phyloP scores from a whole-genome alignment of 2,113 vertebrate species.

The Pycnonotus jocosus region DNA sequence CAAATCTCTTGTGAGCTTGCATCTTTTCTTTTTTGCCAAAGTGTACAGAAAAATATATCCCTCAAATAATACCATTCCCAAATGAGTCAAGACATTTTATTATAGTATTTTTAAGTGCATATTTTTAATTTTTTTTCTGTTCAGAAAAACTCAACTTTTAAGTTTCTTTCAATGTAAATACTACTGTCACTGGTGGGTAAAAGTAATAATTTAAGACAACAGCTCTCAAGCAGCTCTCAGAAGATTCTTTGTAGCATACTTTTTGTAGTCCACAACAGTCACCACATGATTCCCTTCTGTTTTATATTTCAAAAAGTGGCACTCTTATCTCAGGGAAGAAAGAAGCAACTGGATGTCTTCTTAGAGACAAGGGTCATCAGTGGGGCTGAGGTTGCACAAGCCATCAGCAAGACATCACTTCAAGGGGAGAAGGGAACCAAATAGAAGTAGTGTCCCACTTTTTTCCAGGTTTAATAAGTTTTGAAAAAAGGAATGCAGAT shows the following conservation, averaged over 20 bases:
- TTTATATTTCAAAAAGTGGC: not conserved
- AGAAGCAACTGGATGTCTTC: not conserved
- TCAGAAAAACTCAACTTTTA: not conserved
- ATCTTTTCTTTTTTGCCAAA: not conserved
- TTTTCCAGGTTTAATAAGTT: not conserved
- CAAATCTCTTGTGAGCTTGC: not conserved
- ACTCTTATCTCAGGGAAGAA: not conserved
- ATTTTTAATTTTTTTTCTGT: not conserved
- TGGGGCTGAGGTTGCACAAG: not conserved
- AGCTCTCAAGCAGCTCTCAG: not conserved
- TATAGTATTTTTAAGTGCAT: not conserved
- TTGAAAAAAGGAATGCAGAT: not conserved
- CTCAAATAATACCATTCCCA: not conserved
- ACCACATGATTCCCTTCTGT: not conserved
- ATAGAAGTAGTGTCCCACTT: not conserved
- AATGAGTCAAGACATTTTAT: not conserved
- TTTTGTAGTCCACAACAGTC: not conserved
- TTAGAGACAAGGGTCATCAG: not conserved
- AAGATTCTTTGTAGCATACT: not conserved
- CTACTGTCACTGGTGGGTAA: not conserved
- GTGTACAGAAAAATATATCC: not conserved
- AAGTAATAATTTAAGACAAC: not conserved
- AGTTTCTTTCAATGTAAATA: not conserved
- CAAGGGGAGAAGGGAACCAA: not conserved
- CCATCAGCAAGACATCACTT: not conserved